Evolutionary conservation across 2,113 vertebrate species (phyloP).

Genomic region (Nyctibius bracteatus): DNA sequence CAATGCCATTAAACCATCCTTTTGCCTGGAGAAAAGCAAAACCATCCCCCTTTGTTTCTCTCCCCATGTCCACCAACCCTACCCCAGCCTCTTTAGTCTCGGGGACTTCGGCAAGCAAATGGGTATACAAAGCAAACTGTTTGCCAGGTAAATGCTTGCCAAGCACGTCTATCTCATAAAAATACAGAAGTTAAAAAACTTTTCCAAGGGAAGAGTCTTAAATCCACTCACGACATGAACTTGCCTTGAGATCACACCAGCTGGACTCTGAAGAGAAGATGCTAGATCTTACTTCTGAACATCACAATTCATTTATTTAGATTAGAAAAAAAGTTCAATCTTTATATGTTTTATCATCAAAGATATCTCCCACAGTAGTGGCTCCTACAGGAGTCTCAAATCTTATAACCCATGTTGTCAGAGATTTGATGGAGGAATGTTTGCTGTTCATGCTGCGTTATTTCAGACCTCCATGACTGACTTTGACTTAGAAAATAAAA

Average conservation of each 20-base stretch:
- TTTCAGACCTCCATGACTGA: not conserved
- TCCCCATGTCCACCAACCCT: not conserved
- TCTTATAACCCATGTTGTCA: not conserved
- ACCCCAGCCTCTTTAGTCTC: not conserved
- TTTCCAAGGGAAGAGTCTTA: not conserved
- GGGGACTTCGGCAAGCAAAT: not conserved
- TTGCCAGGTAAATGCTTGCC: not conserved
- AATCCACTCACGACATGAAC: not conserved
- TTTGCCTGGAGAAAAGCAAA: not conserved
- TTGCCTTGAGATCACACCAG: not conserved
- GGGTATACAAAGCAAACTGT: not conserved
- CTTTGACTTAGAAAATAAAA: not conserved
- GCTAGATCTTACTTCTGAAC: not conserved
- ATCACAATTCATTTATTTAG: not conserved
- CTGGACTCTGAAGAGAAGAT: not conserved
- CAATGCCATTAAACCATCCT: not conserved
- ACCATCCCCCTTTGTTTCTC: not conserved
- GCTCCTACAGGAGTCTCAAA: not conserved
- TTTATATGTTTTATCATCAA: not conserved
- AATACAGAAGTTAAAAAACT: not conserved
- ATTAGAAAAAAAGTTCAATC: not conserved
- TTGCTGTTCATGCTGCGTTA: not conserved
- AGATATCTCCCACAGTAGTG: not conserved
- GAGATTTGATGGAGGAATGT: not conserved
- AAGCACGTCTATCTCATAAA: not conserved